A percentile compares a stretch with the other conserved stretches of the same genome.
Evolutionary conservation across 1,140 invertebrate genomes (phyloP).

Genomic region (Caenorhabditis remanei): DNA sequence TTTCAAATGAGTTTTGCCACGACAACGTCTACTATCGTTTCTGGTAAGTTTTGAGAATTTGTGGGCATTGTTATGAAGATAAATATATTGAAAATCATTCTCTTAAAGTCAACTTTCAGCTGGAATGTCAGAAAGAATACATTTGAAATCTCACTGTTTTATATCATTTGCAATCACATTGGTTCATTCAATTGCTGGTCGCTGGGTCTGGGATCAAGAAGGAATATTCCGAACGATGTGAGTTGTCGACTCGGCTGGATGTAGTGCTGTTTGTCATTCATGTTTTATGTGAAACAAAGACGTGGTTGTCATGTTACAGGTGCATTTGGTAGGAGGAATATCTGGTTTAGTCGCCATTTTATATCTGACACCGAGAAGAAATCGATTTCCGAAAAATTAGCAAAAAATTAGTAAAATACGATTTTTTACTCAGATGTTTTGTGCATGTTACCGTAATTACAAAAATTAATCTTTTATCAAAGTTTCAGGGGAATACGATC

Average conservation of each 20-base stretch:
- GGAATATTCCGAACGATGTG: constrained; percentile 87
- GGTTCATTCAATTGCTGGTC: constrained; percentile 88
- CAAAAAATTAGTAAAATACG: too few species aligned
- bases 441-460: too few species aligned
- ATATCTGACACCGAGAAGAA: constrained; percentile 90
- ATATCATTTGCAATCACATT: constrained; percentile 90
- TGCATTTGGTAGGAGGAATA: constrained; percentile 88
- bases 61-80: too few species aligned
- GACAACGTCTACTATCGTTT: constrained; percentile 79
- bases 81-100: not conserved
- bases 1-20: constrained; percentile 79
- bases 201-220: constrained; percentile 84
- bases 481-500: too few species aligned
- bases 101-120: constrained; percentile 71
- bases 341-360: constrained; percentile 88
- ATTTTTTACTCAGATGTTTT: too few species aligned
- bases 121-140: constrained; percentile 83
- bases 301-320: constrained; percentile 78
- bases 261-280: constrained; percentile 66
- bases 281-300: not conserved
- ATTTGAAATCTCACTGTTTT: constrained; percentile 90
- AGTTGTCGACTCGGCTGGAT: constrained; percentile 89
- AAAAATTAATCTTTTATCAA: too few species aligned
- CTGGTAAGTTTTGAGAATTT: constrained; percentile 57
- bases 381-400: constrained; percentile 80